Evolutionary conservation across 2,797 vertebrate genomes (phyloP), one percentile per base, ranked within the genome.

Genomic region (Urophycis tenuis): DNA sequence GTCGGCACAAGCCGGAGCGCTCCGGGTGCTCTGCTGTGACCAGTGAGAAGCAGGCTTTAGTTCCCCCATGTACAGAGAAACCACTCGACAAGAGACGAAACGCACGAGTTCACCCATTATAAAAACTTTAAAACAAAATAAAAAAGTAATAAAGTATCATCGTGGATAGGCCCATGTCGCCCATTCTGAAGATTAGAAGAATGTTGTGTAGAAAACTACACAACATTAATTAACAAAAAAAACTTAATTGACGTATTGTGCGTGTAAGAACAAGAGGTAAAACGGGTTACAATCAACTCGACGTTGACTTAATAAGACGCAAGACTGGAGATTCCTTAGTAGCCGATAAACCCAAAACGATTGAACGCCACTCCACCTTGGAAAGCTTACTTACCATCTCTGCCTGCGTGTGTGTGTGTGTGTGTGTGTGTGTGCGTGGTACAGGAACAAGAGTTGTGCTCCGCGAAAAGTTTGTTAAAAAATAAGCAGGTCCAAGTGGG

Each of bases 321-420:
- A 53, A 22, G 45, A 4, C 4, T 4, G 9, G 35, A 3, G 45
- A 12, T 19, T 4, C 17, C 15, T 1, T 19, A 22, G 11, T 19
- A 53, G 7, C 45, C 45, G 9, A 12, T 25, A 67, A 67, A 67
- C n/a, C 53, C 53, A 7, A n/a, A n/a, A 1, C n/a, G 9, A 60
- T 60, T 60, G 8, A 60, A 60, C 22, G 41, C 7, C 36, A 10
- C 36, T 22, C 45, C 12, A 41, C 14, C 45, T 22, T 17, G 45
- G 45, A 77, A 76, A 80, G 39, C 11, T 77, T 77, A 91, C 92
- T 92, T 85, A 92, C 92, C 92, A 92, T 92, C 71, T 79, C 87
- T 86, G 85, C 74, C 9, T 29, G 9, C 3, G n/a, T 2, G 60
- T 10, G 60, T 29, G 60, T 15, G 25, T 5, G 83, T 41, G 39